Conservation (phyloP, 2,113 vertebrate species). For the Myiagra hebetior region DNA sequence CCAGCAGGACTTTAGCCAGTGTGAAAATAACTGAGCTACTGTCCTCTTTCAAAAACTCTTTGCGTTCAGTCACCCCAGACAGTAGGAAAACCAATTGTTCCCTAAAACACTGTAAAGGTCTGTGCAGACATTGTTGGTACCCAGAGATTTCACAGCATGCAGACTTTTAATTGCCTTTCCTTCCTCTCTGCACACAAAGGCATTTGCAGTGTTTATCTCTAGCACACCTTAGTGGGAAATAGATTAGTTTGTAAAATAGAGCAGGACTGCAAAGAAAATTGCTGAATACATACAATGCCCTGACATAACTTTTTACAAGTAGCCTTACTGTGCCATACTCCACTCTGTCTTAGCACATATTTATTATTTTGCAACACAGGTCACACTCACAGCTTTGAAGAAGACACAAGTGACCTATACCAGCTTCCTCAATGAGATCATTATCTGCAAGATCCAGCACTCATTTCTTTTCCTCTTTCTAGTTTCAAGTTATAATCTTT, state of each 20-base stretch:
- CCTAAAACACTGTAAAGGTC: not conserved
- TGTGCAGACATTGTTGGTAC: not conserved
- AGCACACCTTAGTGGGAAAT: not conserved
- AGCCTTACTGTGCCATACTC: not conserved
- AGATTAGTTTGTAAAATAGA: not conserved
- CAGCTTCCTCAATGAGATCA: not conserved
- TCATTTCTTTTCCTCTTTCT: not conserved
- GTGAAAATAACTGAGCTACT: not conserved
- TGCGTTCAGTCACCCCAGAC: not conserved
- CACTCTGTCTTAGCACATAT: not conserved
- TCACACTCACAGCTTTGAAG: not conserved
- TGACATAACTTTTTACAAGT: not conserved
- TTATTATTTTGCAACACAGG: not conserved
- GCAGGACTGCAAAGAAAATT: not conserved
- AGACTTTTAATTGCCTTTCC: constrained; percentile 17
- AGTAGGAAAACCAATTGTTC: not conserved
- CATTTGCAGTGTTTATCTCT: not conserved
- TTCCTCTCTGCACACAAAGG: not conserved
- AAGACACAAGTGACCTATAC: not conserved
- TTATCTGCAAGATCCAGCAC: not conserved
- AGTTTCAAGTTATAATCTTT: not conserved
- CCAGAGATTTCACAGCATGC: constrained; percentile 11
- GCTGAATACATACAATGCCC: not conserved
- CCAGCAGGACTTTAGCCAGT: not conserved
- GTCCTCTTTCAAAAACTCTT: not conserved